A percentile compares a stretch with the other conserved stretches of the same genome.
These are phyloP conservation scores for Steatocranus sp. DNA, from an alignment of 2,797 vertebrate genomes.

Conservation along the genomic window DNA sequence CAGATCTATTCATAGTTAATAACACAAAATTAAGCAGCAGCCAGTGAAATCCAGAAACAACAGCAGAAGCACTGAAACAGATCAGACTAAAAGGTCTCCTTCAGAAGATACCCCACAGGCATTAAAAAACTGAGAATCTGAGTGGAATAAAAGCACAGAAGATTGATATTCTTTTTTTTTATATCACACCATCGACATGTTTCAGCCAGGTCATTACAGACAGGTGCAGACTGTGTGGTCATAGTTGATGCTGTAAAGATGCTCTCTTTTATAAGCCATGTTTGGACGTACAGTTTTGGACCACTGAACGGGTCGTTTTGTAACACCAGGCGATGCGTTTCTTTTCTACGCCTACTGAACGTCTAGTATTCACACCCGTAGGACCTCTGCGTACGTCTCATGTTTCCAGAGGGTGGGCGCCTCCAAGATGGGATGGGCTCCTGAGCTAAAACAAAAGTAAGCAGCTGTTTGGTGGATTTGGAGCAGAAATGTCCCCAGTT, in stretches of 20 bases:
- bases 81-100: background rate
- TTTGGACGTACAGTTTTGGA: background rate
- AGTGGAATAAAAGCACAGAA: background rate
- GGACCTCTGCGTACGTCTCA: background rate
- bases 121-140: background rate
- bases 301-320: background rate
- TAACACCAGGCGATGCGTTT: background rate
- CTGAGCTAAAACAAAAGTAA: background rate
- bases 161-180: background rate
- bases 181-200: rapidly evolving
- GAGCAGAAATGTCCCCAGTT: background rate
- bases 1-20: background rate
- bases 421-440: background rate
- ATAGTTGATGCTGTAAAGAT: background rate
- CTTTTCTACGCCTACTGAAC: background rate
- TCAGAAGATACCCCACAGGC: background rate
- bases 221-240: background rate
- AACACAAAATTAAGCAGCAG: background rate
- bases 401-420: background rate
- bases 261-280: background rate
- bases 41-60: background rate
- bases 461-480: background rate
- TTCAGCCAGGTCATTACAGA: background rate
- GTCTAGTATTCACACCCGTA: background rate
- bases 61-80: background rate